Base-by-base conservation (phyloP, 2,113 vertebrate genomes). In the Etia nguti region DNA sequence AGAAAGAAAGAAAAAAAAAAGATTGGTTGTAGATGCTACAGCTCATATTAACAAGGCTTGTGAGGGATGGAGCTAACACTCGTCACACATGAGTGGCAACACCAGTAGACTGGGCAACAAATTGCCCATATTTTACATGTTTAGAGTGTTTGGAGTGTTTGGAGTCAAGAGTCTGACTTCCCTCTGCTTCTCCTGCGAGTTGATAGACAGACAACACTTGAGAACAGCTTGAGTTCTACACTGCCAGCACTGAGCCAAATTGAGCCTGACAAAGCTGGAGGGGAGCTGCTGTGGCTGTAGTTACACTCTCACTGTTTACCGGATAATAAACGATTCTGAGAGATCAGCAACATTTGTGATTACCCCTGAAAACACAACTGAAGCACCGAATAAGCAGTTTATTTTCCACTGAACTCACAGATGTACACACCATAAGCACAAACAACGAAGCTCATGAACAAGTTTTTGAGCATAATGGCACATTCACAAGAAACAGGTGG, bases 401-500 rank as follows among this genome's bases (percentile, higher is more conserved):
- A 13, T 36, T 77, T 48, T 83, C 38, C 55, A 73, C 8, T 46
- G 7, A 82, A 80, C 20, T 85, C 46, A 36, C 56, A 88, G 7
- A 83, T 8, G 60, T 18, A 68, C 9, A 46, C 65, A 36, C 12
- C 31, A 55, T 29, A 15, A 41, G 50, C 12, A 34, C 15, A 65
- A 80, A 24, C 36, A 50, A 16, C 70, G 26, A 24, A 20, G 62
- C 80, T 12, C 18, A 8, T 20, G 34, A 54, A 55, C 6, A 59
- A 15, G 3, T 26, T 59, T 29, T 56, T 50, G 13, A 62, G 11
- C 54, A 5, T 48, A 29, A 29, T 36, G 10, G 79, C 31, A 8
- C 77, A 43, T n/a, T n/a, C 79, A 77, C 0, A 11, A 59, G 62
- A 70, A 92, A 94, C 93, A 93, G 92, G 87, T 92, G 95, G 82